Evolutionary conservation across 1,140 invertebrate species (phyloP).

Genomic region (Delia radicum): DNA sequence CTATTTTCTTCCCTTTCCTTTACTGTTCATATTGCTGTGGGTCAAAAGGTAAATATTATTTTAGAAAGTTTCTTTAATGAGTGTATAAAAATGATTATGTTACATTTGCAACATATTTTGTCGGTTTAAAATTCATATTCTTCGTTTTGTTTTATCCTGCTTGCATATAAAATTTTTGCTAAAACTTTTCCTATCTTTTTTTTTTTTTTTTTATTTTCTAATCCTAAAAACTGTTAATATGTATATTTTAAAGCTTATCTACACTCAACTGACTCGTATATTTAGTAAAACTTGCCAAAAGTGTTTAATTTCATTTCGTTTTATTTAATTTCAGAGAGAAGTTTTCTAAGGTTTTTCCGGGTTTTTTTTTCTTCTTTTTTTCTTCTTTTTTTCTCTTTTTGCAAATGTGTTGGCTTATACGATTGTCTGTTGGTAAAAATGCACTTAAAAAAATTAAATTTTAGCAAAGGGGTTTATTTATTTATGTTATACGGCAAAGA

Average conservation of each 20-base stretch:
- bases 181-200: too few relatives aligned
- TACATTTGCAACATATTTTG: not conserved
- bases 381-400: not conserved
- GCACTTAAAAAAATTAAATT: not conserved
- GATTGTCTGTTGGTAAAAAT: not conserved
- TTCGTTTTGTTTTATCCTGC: not conserved
- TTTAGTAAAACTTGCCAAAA: not conserved
- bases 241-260: not conserved
- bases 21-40: not conserved
- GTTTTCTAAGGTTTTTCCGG: not conserved
- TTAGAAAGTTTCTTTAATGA: not conserved
- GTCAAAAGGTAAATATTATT: too few relatives aligned
- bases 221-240: not conserved
- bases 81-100: not conserved
- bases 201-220: not conserved
- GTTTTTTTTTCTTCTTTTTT: not conserved
- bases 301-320: not conserved
- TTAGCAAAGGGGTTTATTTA: too few relatives aligned
- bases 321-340: not conserved
- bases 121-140: not conserved
- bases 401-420: not conserved
- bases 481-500: too few relatives aligned
- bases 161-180: too few relatives aligned
- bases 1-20: not conserved
- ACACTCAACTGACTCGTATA: not conserved